Percentiles rank a stretch among this genome's conserved stretches.
phyloP scores from a whole-genome alignment of 2,797 vertebrate genomes.

The Sorex maritimensis region DNA sequence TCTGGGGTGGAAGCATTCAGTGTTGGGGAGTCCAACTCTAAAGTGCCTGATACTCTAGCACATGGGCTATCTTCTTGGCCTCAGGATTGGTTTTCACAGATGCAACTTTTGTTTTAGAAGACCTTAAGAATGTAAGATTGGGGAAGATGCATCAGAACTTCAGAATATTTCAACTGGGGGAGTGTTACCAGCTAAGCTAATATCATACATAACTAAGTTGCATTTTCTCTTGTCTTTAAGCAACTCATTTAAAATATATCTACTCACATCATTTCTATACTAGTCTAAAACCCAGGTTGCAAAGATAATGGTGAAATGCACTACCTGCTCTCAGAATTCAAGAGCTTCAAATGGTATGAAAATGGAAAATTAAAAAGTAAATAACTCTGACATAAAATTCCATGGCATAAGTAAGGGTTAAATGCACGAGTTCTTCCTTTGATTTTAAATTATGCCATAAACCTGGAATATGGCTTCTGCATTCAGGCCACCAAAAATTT shows the following conservation, averaged over 20 bases:
- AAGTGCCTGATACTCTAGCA: too few species aligned
- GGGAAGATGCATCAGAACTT: neutral
- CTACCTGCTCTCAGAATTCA: neutral
- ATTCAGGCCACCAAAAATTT: slow-evolving; percentile 58
- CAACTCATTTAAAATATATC: neutral
- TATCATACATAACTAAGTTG: slow-evolving; percentile 32
- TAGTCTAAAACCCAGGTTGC: neutral
- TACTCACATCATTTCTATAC: neutral
- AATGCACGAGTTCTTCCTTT: slow-evolving; percentile 40
- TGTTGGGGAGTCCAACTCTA: too few species aligned
- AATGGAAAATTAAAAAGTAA: neutral
- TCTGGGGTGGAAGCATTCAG: too few species aligned
- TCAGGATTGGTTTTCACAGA: slow-evolving; percentile 8
- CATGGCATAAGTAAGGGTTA: too few species aligned
- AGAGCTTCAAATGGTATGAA: neutral
- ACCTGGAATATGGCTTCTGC: neutral
- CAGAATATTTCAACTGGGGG: neutral
- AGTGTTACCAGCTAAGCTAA: slow-evolving; percentile 20
- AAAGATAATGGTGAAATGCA: neutral
- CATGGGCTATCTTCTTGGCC: too few species aligned
- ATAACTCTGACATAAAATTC: neutral
- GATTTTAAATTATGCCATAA: slow-evolving; percentile 56
- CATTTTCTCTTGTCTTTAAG: slow-evolving; percentile 14
- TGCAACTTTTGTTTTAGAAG: neutral
- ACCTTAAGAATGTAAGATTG: neutral